Percentiles rank a stretch among this genome's conserved stretches.
These are phyloP conservation scores for Lasioglossum figueresi DNA, from an alignment of 2,888 invertebrate genomes.

Conservation along the genomic window DNA sequence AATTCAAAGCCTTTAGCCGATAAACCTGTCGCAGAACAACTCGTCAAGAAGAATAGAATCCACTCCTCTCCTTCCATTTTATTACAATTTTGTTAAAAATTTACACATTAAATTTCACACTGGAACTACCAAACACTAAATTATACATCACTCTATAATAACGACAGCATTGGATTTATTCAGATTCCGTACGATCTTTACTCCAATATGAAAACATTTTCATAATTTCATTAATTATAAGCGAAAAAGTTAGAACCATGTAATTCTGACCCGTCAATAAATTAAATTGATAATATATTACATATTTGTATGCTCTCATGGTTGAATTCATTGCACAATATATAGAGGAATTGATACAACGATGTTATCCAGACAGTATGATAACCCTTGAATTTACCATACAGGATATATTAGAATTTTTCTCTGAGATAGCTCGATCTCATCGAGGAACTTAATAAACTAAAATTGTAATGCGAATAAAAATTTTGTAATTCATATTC, in stretches of 20 bases:
- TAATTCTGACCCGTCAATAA: too few species aligned
- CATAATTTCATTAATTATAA: too few species aligned
- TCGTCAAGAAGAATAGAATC: background rate
- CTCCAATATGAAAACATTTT: too few species aligned
- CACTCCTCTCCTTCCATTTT: background rate
- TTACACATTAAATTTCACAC: background rate
- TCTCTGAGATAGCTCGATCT: constrained; percentile 98
- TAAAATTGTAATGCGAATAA: constrained; percentile 36
- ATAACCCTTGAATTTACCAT: constrained; percentile 97
- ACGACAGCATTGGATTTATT: too few species aligned
- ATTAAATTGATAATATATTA: too few species aligned
- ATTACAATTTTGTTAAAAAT: background rate
- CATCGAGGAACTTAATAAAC: constrained; percentile 86
- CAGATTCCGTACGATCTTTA: too few species aligned
- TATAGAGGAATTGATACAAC: constrained; percentile 96
- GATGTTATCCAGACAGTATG: constrained; percentile 98
- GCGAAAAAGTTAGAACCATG: too few species aligned
- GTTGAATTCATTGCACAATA: constrained; percentile 99
- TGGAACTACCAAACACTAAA: background rate
- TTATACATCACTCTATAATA: too few species aligned
- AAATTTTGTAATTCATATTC: constrained; percentile 22
- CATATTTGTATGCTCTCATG: too few species aligned
- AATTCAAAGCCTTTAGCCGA: background rate
- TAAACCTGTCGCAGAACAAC: too few species aligned
- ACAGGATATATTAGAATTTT: constrained; percentile 97